Percentiles rank a stretch among this genome's conserved stretches.
Conservation (phyloP, 2,797 vertebrate genomes). For the Leontocebus nigricollis region DNA sequence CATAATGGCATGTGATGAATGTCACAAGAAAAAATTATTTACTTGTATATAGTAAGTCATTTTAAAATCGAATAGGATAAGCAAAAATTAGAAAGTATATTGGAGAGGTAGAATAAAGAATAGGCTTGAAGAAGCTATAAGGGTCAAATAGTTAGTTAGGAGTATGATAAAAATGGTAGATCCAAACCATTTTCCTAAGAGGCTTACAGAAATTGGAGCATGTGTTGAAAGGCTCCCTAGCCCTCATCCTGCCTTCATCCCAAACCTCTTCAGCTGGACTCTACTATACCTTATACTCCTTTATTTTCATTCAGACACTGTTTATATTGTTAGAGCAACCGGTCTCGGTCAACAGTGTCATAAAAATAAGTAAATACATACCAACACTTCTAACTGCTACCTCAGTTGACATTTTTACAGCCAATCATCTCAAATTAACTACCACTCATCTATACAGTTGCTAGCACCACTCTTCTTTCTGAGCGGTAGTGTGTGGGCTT, state of each 20-base stretch:
- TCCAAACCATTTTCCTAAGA: not conserved
- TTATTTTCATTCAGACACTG: not conserved
- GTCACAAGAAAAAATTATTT: not conserved
- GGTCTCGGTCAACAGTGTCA: not conserved
- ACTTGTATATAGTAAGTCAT: not conserved
- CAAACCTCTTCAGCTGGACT: not conserved
- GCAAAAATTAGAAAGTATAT: not conserved
- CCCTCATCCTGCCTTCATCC: not conserved
- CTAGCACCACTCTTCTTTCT: not conserved
- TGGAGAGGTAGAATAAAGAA: not conserved
- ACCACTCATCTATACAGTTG: not conserved
- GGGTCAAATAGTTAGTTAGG: not conserved
- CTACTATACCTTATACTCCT: not conserved
- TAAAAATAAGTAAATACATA: not conserved
- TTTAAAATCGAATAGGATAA: constrained; percentile 30
- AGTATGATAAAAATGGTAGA: not conserved
- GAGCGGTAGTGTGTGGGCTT: not conserved
- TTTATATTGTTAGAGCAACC: constrained; percentile 20
- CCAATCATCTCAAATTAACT: not conserved
- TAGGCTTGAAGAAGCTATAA: not conserved
- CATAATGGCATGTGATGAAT: not conserved
- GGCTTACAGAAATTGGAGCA: not conserved
- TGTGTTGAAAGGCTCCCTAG: not conserved
- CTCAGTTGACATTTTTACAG: not conserved
- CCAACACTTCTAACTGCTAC: not conserved